These are phyloP conservation scores for Agapornis roseicollis DNA, from an alignment of 2,113 vertebrate species.

Conservation along the genomic window DNA sequence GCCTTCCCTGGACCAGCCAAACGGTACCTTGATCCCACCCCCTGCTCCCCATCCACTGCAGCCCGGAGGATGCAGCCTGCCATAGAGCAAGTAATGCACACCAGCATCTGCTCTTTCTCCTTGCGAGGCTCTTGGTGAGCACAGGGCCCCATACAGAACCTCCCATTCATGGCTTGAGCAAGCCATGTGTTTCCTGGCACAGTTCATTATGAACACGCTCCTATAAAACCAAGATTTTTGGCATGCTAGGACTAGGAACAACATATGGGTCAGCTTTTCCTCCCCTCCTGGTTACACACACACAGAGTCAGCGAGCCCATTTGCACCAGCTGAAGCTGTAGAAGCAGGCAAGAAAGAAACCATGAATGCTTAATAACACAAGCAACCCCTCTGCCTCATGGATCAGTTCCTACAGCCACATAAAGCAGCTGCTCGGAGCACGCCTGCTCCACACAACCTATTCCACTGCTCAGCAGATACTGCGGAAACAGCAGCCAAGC, in stretches of 20 bases:
- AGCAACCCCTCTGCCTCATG: background rate
- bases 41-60: background rate
- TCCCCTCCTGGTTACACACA: background rate
- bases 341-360: background rate
- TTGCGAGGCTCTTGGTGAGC: background rate
- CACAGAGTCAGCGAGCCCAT: background rate
- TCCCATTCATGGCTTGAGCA: background rate
- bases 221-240: constrained; percentile 39
- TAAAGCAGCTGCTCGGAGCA: background rate
- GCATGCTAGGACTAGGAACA: constrained; percentile 10
- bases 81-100: fast-evolving
- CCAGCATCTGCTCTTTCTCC: constrained; percentile 34
- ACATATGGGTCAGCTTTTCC: background rate
- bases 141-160: constrained; percentile 36
- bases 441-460: background rate
- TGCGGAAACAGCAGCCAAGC: background rate
- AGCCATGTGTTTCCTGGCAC: constrained; percentile 58
- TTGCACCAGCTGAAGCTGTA: background rate
- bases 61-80: background rate
- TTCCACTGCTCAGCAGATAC: constrained; percentile 4
- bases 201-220: background rate
- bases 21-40: background rate
- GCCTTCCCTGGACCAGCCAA: background rate
- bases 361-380: background rate
- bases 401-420: background rate